Evolutionary conservation across 1,140 invertebrate species (phyloP).

Genomic region (Pentalonia nigronervosa): DNA sequence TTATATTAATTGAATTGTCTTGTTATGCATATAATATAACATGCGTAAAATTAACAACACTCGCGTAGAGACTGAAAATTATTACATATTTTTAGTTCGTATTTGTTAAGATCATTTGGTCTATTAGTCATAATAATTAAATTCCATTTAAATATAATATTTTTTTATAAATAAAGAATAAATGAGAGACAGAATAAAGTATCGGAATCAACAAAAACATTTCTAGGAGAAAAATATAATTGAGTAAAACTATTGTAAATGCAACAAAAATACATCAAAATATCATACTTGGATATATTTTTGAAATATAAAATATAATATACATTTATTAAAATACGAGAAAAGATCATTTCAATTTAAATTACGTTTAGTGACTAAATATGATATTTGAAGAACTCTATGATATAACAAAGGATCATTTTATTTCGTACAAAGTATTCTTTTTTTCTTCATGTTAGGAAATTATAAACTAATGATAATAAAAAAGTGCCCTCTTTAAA

Average conservation of each 20-base stretch:
- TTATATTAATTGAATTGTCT: background rate
- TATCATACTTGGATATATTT: background rate
- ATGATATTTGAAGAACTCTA: constrained; percentile 7
- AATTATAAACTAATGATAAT: constrained; percentile 33
- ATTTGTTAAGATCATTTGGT: background rate
- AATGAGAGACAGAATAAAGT: background rate
- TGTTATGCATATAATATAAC: background rate
- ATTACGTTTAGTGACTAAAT: background rate
- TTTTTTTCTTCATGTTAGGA: background rate
- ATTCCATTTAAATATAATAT: background rate
- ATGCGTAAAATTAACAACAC: background rate
- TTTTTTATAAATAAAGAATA: background rate
- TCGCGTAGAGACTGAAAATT: background rate
- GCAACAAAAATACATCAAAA: background rate
- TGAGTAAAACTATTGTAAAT: background rate
- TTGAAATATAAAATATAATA: background rate
- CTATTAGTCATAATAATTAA: background rate
- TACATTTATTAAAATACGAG: background rate
- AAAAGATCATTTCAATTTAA: background rate
- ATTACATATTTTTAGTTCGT: background rate
- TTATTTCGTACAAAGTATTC: background rate
- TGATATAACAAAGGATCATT: background rate
- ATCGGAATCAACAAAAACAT: background rate
- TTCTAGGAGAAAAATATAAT: background rate
- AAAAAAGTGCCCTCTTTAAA: background rate